Evolutionary conservation across 2,888 invertebrate species (phyloP).

Genomic region (Hylaea fasciaria): DNA sequence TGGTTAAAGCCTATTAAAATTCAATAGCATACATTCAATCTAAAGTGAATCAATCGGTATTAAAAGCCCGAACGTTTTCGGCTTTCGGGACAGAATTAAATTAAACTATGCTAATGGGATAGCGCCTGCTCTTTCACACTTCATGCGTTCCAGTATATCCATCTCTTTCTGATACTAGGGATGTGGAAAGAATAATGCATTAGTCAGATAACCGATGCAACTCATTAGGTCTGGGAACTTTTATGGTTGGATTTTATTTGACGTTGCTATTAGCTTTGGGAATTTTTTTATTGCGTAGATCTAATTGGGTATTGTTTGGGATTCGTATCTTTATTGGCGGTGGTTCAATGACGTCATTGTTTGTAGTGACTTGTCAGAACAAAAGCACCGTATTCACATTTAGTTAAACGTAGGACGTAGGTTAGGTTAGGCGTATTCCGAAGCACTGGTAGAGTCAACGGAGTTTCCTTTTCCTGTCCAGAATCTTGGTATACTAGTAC

Average conservation of each 20-base stretch:
- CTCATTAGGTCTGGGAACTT: constrained; percentile 50
- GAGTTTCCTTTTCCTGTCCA: no score
- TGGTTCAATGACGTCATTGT: not conserved
- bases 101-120: constrained; percentile 50
- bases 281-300: constrained; percentile 6
- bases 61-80: constrained; percentile 38
- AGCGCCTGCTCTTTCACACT: constrained; percentile 41
- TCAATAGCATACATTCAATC: constrained; percentile 53
- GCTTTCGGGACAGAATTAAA: constrained; percentile 40
- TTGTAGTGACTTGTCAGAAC: no score
- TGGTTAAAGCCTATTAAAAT: constrained; percentile 41
- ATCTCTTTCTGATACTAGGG: constrained; percentile 43
- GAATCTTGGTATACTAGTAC: no score
- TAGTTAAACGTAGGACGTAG: no score
- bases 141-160: constrained; percentile 17
- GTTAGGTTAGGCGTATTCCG: no score
- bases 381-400: no score
- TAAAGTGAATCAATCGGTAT: constrained; percentile 50
- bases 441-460: no score
- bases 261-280: constrained; percentile 32
- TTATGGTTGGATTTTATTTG: constrained; percentile 41
- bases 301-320: constrained; percentile 14
- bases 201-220: constrained; percentile 51
- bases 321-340: not conserved
- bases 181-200: constrained; percentile 56